phyloP scores from a whole-genome alignment of 2,113 vertebrate genomes.

The Balaeniceps rex region DNA sequence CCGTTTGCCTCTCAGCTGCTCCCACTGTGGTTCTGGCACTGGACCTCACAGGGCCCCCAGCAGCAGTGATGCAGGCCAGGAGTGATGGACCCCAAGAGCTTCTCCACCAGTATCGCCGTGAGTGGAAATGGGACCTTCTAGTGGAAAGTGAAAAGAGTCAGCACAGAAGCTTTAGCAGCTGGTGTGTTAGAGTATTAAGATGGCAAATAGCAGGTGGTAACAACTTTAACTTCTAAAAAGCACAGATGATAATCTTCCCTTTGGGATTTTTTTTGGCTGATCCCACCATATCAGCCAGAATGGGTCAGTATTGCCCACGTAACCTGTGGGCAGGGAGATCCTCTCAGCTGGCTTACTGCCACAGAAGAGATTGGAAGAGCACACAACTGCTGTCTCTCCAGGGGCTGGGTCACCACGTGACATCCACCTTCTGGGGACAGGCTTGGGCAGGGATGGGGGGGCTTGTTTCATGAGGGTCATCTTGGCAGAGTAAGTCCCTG shows the following conservation, averaged over 20 bases:
- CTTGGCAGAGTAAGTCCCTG: not conserved
- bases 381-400: not conserved
- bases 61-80: rapidly evolving
- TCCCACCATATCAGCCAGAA: not conserved
- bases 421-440: not conserved
- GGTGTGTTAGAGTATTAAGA: not conserved
- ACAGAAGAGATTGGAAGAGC: not conserved
- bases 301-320: rapidly evolving
- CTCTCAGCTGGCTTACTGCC: not conserved
- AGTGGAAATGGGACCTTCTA: not conserved
- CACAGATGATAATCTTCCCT: not conserved
- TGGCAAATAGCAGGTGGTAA: not conserved
- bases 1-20: not conserved
- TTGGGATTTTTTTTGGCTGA: not conserved
- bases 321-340: not conserved
- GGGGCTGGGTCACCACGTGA: not conserved
- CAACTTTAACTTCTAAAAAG: not conserved
- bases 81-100: rapidly evolving
- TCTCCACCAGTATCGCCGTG: not conserved
- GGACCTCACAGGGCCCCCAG: not conserved
- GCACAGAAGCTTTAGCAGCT: not conserved
- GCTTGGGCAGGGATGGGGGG: not conserved
- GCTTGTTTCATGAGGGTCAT: not conserved
- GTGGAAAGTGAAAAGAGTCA: not conserved
- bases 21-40: not conserved